A percentile compares a stretch with the other conserved stretches of the same genome.
These are phyloP conservation scores for Theocolax elegans DNA, from an alignment of 1,140 invertebrate genomes.

Conservation along the genomic window DNA sequence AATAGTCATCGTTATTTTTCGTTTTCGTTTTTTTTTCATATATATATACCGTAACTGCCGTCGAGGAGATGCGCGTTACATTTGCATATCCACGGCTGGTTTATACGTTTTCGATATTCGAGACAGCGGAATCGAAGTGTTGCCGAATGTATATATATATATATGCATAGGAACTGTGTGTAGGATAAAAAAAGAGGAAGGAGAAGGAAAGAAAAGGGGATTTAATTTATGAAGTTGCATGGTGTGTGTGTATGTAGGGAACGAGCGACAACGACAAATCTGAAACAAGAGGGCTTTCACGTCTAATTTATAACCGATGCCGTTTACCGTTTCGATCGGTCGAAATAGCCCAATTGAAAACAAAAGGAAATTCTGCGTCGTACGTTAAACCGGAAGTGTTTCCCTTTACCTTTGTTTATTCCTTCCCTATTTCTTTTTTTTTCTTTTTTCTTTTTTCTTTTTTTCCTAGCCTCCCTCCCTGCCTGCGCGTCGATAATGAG, in stretches of 20 bases:
- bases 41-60: too few species aligned
- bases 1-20: too few species aligned
- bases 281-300: slow-evolving; percentile 9
- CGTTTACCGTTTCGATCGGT: slow-evolving; percentile 6
- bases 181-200: too few species aligned
- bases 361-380: too few species aligned
- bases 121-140: slow-evolving; percentile 7
- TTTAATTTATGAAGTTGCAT: slow-evolving; percentile 32
- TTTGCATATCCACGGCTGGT: slow-evolving; percentile 24
- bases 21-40: too few species aligned
- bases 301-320: slow-evolving; percentile 19
- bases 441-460: background rate
- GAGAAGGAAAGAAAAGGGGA: background rate
- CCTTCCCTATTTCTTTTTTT: background rate
- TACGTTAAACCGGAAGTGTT: background rate
- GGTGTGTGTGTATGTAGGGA: background rate
- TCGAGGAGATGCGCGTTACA: background rate
- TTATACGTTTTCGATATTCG: slow-evolving; percentile 37
- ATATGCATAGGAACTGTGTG: too few species aligned
- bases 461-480: background rate
- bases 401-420: background rate
- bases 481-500: slow-evolving; percentile 25
- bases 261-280: background rate
- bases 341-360: background rate
- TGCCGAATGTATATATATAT: background rate